A percentile compares a stretch with the other conserved stretches of the same genome.
Conservation (phyloP, 2,888 invertebrate genomes). For the Coleophora flavipennella region DNA sequence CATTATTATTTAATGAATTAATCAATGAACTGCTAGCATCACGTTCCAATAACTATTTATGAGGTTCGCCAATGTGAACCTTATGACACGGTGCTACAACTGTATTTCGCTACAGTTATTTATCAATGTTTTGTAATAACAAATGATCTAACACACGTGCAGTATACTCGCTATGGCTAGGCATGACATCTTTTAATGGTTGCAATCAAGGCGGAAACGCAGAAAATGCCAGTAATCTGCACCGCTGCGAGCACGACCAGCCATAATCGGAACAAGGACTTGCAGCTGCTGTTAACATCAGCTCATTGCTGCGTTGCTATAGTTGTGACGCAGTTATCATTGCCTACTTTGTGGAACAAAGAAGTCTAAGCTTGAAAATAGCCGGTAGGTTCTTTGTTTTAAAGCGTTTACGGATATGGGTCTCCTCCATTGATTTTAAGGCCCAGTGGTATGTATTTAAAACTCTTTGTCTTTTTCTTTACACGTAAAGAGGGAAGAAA, state of each 20-base stretch:
- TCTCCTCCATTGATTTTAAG: no score
- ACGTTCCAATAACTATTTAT: no score
- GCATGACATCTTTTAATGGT: conserved; percentile 64
- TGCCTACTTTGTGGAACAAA: conserved; percentile 52
- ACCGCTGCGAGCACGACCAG: conserved; percentile 59
- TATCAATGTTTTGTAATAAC: background rate
- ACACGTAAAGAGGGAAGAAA: no score
- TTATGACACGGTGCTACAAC: no score
- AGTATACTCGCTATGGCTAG: conserved; percentile 24
- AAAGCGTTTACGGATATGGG: no score
- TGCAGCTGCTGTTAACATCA: conserved; percentile 67
- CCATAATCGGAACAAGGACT: conserved; percentile 71
- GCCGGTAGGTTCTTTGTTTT: no score
- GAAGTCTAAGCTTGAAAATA: conserved; percentile 28
- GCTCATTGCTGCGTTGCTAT: conserved; percentile 49
- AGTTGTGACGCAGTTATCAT: conserved; percentile 63
- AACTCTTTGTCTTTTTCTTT: no score
- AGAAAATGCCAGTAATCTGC: conserved; percentile 67
- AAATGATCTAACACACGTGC: conserved; percentile 38
- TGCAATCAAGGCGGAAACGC: conserved; percentile 64
- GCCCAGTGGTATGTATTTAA: no score
- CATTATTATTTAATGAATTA: background rate
- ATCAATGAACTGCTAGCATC: background rate
- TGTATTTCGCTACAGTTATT: no score
- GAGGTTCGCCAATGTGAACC: no score